Conservation (phyloP, 2,888 invertebrate species). For the Idaea biselata region DNA sequence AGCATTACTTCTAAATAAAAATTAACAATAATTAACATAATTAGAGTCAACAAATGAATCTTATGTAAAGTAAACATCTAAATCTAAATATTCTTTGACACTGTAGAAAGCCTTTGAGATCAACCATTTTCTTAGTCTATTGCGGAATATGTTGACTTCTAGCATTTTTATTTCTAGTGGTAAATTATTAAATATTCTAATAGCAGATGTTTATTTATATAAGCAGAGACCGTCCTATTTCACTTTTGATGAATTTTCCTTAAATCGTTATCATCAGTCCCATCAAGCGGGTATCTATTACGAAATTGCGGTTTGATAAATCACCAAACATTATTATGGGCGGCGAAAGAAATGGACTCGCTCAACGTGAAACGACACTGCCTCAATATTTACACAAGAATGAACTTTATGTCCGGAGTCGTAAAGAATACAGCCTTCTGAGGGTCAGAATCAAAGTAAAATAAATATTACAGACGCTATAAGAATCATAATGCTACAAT, state of each 20-base stretch:
- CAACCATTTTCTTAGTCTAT: too few species aligned
- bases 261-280: constrained; percentile 62
- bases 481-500: constrained; percentile 63
- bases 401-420: constrained; percentile 33
- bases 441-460: constrained; percentile 37
- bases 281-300: constrained; percentile 78
- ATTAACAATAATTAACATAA: too few species aligned
- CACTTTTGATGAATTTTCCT: constrained; percentile 34
- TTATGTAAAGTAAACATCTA: too few species aligned
- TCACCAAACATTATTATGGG: constrained; percentile 77
- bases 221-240: not conserved
- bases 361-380: constrained; percentile 63
- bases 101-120: too few species aligned
- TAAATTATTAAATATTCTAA: too few species aligned
- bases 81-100: too few species aligned
- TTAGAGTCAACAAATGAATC: too few species aligned
- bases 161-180: too few species aligned
- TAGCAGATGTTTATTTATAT: not conserved
- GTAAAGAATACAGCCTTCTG: constrained; percentile 39
- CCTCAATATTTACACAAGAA: constrained; percentile 34
- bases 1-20: too few species aligned
- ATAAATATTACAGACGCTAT: constrained; percentile 66
- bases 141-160: too few species aligned
- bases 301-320: constrained; percentile 80
- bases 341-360: constrained; percentile 76